Evolutionary conservation across 2,113 vertebrate species (phyloP), one percentile per base, ranked within the genome.

Genomic region (Ictidomys tridecemlineatus): DNA sequence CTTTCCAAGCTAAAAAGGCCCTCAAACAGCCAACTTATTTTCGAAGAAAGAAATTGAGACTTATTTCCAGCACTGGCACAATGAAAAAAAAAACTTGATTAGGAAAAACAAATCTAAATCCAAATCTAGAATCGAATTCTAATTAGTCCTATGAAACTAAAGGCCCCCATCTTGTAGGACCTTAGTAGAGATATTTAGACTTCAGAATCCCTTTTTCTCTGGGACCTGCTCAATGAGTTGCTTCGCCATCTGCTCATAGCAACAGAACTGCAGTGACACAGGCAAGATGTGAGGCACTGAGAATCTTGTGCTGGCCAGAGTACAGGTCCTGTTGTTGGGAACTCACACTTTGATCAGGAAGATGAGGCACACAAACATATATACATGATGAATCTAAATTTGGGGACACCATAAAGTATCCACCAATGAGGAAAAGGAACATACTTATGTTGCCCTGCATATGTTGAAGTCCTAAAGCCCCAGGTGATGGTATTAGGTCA

Each of bases 81-180:
- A 30, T 28, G 5, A 5, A 78, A 51, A 77, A 77, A 28, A 72
- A 70, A 63, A 65, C 8, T 1, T 28, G 22, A 87, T 67, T 73
- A 85, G 39, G 45, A 83, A 91, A 95, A 97, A 48, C 6, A 90
- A 88, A 85, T 22, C 13, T 53, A 65, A 95, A 48, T 85, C 77
- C 70, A 96, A 92, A 78, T n/a, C 3, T 69, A 96, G 53, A 89
- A 56, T 63, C 45, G 67, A 37, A 30, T 58, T 61, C 28, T 61
- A 74, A 88, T 20, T 28, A 45, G 4, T 37, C 28, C 48, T 26
- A 0, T n/a, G 26, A 82, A 83, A n/a, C 7, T 73, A 30, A 30
- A 85, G 67, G 30, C 8, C 16, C 9, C 20, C 39, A 10, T 24
- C 18, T 45, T 67, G 3, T 79, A 53, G 58, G 26, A n/a, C 5